Conservation (phyloP, 53 echinoderm and acorn worm species). For the Henricia sp. region DNA sequence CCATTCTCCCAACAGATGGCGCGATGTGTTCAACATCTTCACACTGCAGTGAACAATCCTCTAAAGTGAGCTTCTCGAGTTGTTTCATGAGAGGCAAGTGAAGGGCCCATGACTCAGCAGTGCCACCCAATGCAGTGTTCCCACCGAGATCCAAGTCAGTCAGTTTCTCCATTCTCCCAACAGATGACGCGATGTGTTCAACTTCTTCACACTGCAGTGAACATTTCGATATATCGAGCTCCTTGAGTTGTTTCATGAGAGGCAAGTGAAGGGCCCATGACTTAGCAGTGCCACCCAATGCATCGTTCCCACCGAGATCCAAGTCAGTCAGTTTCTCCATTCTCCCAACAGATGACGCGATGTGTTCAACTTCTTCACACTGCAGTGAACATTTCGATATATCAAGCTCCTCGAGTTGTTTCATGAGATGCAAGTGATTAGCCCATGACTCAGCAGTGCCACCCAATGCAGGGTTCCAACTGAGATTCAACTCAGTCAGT, state of each 20-base stretch:
- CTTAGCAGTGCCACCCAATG: slow-evolving; percentile 8
- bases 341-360: background rate
- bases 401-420: background rate
- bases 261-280: background rate
- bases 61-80: background rate
- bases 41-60: slow-evolving; percentile 7
- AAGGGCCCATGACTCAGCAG: slow-evolving; percentile 1
- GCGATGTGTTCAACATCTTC: slow-evolving; percentile 5
- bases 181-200: background rate
- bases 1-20: background rate
- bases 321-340: slow-evolving; percentile 3
- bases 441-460: background rate
- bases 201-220: background rate
- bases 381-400: background rate
- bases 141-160: slow-evolving; percentile 5
- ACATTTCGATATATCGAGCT: background rate
- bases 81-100: slow-evolving; percentile 1
- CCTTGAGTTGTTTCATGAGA: background rate
- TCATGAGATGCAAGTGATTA: background rate
- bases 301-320: background rate
- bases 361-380: background rate
- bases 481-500: background rate
- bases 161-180: background rate
- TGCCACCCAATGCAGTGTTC: slow-evolving; percentile 2
- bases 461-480: background rate